Evolutionary conservation across 1,140 invertebrate genomes (phyloP).

Genomic region (Mycetomoellerius zeteki): DNA sequence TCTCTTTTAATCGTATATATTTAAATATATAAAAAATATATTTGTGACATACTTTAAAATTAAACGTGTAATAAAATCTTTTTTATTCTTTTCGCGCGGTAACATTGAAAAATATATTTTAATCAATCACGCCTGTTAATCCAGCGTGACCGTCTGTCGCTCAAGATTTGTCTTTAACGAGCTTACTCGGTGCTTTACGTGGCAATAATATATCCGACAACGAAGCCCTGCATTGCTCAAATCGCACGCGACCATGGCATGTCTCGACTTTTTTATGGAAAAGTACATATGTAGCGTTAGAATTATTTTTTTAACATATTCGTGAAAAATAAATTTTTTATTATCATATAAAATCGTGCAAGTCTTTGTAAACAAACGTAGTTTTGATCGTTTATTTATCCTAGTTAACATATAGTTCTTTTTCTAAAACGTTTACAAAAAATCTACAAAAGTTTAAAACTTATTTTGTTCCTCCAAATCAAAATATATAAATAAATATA

Average conservation of each 20-base stretch:
- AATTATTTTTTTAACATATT: neutral
- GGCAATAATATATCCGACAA: constrained; percentile 77
- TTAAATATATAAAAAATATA: too few species aligned
- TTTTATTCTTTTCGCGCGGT: neutral
- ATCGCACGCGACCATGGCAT: constrained; percentile 79
- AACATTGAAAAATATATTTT: constrained; percentile 1
- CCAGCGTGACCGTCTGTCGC: neutral
- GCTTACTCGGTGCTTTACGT: constrained; percentile 74
- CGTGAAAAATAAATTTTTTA: constrained; percentile 9
- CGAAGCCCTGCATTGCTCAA: constrained; percentile 76
- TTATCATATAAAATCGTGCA: too few species aligned
- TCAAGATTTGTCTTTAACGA: constrained; percentile 71
- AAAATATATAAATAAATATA: neutral
- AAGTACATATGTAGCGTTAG: constrained; percentile 24
- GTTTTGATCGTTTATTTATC: neutral
- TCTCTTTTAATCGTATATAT: neutral
- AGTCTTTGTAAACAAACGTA: neutral
- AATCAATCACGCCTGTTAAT: constrained; percentile 20
- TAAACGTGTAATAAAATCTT: neutral
- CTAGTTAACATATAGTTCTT: neutral
- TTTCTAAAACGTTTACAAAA: neutral
- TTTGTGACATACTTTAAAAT: neutral
- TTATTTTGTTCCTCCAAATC: neutral
- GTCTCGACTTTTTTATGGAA: constrained; percentile 71
- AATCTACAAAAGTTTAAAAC: constrained; percentile 13